Conservation (phyloP, 1,140 invertebrate genomes). For the Drosophila triauraria region DNA sequence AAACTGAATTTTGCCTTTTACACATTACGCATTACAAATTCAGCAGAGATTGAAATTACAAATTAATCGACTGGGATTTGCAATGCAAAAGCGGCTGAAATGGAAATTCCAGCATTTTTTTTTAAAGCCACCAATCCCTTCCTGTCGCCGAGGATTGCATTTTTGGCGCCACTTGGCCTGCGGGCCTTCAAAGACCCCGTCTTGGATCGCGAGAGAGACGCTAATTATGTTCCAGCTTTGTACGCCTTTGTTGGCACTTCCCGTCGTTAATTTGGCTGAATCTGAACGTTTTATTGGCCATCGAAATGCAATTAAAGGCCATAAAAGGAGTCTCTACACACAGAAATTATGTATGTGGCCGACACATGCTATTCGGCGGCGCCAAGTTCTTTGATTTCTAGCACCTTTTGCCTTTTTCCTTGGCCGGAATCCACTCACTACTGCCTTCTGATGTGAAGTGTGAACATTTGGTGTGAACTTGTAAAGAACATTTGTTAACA, state of each 20-base stretch:
- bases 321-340: slow-evolving; percentile 52
- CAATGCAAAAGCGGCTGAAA: slow-evolving; percentile 41
- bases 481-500: slow-evolving; percentile 48
- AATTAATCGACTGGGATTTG: slow-evolving; percentile 66
- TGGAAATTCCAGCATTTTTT: slow-evolving; percentile 6
- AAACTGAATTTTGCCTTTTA: slow-evolving; percentile 41
- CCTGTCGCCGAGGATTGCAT: background rate
- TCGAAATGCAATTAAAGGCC: slow-evolving; percentile 77
- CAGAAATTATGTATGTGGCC: slow-evolving; percentile 31
- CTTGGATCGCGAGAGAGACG: slow-evolving; percentile 43
- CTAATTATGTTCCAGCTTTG: slow-evolving; percentile 66
- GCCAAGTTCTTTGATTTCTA: slow-evolving; percentile 73
- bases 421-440: background rate
- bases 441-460: slow-evolving; percentile 46
- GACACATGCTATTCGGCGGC: slow-evolving; percentile 48
- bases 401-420: slow-evolving; percentile 46
- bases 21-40: slow-evolving; percentile 35
- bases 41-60: slow-evolving; percentile 63
- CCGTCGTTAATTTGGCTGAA: slow-evolving; percentile 69
- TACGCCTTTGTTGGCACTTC: slow-evolving; percentile 65
- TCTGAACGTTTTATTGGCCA: slow-evolving; percentile 72
- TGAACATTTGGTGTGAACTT: slow-evolving; percentile 76
- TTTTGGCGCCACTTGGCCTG: slow-evolving; percentile 49
- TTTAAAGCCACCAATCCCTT: background rate
- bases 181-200: slow-evolving; percentile 50